phyloP scores from a whole-genome alignment of 2,888 invertebrate genomes.

The Hedya salicella region DNA sequence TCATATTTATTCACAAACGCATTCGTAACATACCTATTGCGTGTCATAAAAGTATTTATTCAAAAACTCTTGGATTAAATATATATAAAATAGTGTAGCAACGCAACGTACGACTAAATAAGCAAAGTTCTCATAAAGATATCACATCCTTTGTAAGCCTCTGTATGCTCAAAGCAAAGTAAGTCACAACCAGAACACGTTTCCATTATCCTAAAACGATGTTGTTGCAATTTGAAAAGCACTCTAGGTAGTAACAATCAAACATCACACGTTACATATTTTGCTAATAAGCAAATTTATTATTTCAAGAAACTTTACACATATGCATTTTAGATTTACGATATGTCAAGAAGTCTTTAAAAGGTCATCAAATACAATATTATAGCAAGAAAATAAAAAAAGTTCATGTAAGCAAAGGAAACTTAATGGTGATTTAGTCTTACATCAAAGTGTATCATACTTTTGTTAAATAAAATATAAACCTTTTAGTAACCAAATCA shows the following conservation, averaged over 20 bases:
- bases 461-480: background rate
- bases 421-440: background rate
- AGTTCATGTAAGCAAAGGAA: background rate
- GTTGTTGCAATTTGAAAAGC: background rate
- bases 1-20: no score
- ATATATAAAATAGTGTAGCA: no score
- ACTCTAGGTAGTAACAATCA: background rate
- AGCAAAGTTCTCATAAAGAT: no score
- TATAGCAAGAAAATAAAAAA: constrained; percentile 1
- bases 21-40: no score
- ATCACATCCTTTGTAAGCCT: no score
- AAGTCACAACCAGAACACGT: background rate
- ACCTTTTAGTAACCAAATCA: background rate
- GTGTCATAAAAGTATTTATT: no score
- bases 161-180: no score
- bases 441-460: background rate
- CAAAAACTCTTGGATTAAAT: no score
- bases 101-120: no score
- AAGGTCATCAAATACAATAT: constrained; percentile 67
- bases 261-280: constrained; percentile 42
- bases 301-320: constrained; percentile 75
- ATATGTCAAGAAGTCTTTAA: constrained; percentile 82
- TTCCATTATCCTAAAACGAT: background rate
- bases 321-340: constrained; percentile 74
- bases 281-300: constrained; percentile 81